These are phyloP conservation scores for Lipophrys pholis DNA, from an alignment of 2,113 vertebrate species.

Conservation along the genomic window DNA sequence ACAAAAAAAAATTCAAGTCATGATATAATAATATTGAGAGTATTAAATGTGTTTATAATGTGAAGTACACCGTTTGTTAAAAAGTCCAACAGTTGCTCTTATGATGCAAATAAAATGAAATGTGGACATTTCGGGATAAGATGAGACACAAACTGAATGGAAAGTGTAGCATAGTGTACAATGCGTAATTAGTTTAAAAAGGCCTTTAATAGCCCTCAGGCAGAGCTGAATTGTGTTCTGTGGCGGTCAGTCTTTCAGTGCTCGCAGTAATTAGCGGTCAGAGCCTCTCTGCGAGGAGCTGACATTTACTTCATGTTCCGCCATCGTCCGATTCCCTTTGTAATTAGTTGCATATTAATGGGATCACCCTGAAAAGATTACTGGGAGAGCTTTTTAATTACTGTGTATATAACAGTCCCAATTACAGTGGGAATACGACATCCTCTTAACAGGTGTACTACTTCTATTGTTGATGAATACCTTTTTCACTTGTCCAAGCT, in stretches of 20 bases:
- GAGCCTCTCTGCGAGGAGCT: neutral
- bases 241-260: neutral
- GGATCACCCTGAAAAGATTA: neutral
- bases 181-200: neutral
- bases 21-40: no score
- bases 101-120: no score
- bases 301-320: constrained; percentile 6
- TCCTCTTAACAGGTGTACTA: no score
- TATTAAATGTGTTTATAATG: no score
- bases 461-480: no score
- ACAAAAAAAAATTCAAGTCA: no score
- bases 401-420: no score
- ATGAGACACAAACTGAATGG: neutral
- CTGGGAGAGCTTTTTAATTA: neutral
- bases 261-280: neutral
- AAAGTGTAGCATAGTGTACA: neutral
- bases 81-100: no score
- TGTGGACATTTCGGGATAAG: no score
- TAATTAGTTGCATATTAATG: neutral
- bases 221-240: neutral
- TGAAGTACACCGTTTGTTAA: no score
- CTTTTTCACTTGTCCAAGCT: no score
- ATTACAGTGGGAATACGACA: no score
- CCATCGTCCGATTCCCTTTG: neutral
- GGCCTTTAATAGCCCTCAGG: neutral